Evolutionary conservation across 2,888 invertebrate genomes (phyloP).

Genomic region (Nemurella pictetii): DNA sequence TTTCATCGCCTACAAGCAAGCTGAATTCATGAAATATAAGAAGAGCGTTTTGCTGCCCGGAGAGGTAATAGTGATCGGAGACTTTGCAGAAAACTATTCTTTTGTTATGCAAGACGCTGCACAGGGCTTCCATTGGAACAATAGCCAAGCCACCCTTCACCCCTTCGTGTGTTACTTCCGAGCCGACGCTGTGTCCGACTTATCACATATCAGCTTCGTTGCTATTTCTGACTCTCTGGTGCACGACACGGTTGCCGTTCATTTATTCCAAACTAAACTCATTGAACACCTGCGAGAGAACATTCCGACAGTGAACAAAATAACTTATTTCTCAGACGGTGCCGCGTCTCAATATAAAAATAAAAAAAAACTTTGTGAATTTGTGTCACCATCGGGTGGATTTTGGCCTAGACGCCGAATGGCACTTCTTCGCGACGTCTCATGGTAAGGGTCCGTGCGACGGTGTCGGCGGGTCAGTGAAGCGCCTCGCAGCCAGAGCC

Average conservation of each 20-base stretch:
- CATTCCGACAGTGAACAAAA: slow-evolving; percentile 27
- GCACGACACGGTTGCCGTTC: slow-evolving; percentile 31
- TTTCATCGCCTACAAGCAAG: slow-evolving; percentile 40
- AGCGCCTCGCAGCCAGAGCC: no score
- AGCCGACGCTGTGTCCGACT: slow-evolving; percentile 25
- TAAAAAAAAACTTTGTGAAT: slow-evolving; percentile 5
- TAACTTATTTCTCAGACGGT: slow-evolving; percentile 13
- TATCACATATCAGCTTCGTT: slow-evolving; percentile 37
- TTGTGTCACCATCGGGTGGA: slow-evolving; percentile 28
- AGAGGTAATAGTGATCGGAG: slow-evolving; percentile 34
- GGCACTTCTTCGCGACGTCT: slow-evolving; percentile 41
- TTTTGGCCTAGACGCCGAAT: slow-evolving; percentile 37
- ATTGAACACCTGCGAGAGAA: slow-evolving; percentile 38
- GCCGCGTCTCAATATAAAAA: slow-evolving; percentile 22
- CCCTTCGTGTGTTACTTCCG: slow-evolving; percentile 29
- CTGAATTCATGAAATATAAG: slow-evolving; percentile 33
- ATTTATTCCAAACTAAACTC: slow-evolving; percentile 38
- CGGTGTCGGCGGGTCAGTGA: slow-evolving; percentile 42
- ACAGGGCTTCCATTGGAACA: slow-evolving; percentile 34
- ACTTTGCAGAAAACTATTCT: slow-evolving; percentile 34
- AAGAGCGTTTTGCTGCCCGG: slow-evolving; percentile 36
- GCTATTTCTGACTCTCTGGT: slow-evolving; percentile 41
- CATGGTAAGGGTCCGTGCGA: slow-evolving; percentile 41
- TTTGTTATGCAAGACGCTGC: slow-evolving; percentile 31
- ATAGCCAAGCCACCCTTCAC: slow-evolving; percentile 27